A percentile compares a stretch with the other conserved stretches of the same genome.
Conservation (phyloP, 2,797 vertebrate genomes). For the Sebastes goodei region DNA sequence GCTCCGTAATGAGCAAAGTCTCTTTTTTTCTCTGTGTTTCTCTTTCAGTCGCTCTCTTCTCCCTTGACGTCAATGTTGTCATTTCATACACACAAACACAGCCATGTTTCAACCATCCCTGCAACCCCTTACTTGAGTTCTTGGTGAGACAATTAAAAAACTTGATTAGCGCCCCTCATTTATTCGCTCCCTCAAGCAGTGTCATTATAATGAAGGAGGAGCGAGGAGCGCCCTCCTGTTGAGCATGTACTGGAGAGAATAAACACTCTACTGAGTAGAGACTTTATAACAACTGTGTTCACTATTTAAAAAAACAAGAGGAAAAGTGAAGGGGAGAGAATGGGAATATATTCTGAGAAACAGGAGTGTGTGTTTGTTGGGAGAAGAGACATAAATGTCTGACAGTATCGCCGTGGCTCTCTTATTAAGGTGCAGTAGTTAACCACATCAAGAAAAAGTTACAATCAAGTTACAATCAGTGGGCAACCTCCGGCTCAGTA, state of each 20-base stretch:
- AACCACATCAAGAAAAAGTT: not conserved
- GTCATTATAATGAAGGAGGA: not conserved
- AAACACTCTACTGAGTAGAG: not conserved
- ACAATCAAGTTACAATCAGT: not conserved
- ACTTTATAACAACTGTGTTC: constrained; percentile 1
- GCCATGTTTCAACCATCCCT: not conserved
- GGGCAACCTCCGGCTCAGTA: no score
- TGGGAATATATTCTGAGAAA: not conserved
- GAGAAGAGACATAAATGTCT: not conserved
- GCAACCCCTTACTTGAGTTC: not conserved
- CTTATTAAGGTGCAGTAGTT: not conserved
- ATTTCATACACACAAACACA: not conserved
- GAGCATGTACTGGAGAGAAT: not conserved
- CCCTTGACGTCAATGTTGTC: not conserved
- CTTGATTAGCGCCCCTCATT: constrained; percentile 12
- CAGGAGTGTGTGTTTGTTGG: not conserved
- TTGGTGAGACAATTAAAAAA: constrained; percentile 38
- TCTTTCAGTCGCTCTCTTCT: not conserved
- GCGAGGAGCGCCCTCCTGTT: not conserved
- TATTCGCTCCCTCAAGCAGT: not conserved
- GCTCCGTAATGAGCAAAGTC: constrained; percentile 25
- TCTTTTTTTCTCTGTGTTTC: not conserved
- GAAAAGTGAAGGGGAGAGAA: not conserved
- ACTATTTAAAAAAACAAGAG: not conserved
- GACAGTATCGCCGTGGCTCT: not conserved